These are phyloP conservation scores for Arrhopalites spinosus DNA, from an alignment of 2,888 invertebrate species.

Conservation along the genomic window DNA sequence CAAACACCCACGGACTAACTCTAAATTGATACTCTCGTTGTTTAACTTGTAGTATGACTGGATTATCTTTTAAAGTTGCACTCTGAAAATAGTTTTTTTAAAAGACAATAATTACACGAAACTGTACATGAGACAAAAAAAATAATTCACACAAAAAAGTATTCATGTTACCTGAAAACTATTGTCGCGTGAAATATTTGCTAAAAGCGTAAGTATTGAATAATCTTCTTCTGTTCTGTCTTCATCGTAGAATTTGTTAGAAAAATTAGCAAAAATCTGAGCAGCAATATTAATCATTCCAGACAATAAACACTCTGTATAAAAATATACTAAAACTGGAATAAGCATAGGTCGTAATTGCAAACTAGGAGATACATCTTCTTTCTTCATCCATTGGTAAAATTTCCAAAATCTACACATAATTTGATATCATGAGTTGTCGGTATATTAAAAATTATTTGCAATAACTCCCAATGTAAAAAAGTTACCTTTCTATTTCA, in stretches of 20 bases:
- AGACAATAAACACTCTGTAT: slow-evolving; percentile 39
- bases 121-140: background rate
- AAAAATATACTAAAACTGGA: slow-evolving; percentile 51
- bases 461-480: background rate
- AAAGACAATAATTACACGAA: background rate
- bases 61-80: slow-evolving; percentile 30
- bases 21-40: slow-evolving; percentile 24
- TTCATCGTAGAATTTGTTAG: slow-evolving; percentile 49
- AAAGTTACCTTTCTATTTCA: slow-evolving; percentile 48
- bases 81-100: slow-evolving; percentile 26
- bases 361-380: slow-evolving; percentile 31
- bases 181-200: slow-evolving; percentile 40
- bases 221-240: slow-evolving; percentile 42
- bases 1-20: slow-evolving; percentile 32
- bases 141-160: no score
- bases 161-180: slow-evolving; percentile 41
- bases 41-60: slow-evolving; percentile 21
- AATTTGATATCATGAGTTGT: no score
- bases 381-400: slow-evolving; percentile 43
- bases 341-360: slow-evolving; percentile 50
- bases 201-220: slow-evolving; percentile 36
- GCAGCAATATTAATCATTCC: slow-evolving; percentile 37
- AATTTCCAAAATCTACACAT: slow-evolving; percentile 51
- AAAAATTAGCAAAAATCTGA: slow-evolving; percentile 44
- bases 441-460: background rate